Conservation (phyloP, 2,888 invertebrate genomes). For the Cantharis rufa region DNA sequence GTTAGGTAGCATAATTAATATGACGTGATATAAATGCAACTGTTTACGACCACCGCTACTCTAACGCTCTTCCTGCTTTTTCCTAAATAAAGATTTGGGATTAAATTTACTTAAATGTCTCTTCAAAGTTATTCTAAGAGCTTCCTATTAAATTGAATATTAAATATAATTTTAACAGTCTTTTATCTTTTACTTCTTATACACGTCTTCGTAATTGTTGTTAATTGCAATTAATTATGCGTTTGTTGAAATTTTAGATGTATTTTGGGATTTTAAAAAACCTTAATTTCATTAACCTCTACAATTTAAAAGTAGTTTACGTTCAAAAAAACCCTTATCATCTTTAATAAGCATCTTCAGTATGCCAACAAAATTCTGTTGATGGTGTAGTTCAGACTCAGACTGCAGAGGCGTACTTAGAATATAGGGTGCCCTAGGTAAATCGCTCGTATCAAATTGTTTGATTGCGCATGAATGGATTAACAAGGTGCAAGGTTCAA, state of each 20-base stretch:
- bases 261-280: neutral
- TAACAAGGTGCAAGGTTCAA: too few relatives aligned
- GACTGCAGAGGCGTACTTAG: too few relatives aligned
- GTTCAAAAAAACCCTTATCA: too few relatives aligned
- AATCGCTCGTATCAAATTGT: too few relatives aligned
- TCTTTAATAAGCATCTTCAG: too few relatives aligned
- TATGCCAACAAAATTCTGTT: too few relatives aligned
- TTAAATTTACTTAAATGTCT: conserved; percentile 3
- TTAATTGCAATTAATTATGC: neutral
- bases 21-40: conserved; percentile 32
- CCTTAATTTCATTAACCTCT: neutral
- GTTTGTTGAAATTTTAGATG: neutral
- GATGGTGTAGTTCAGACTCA: too few relatives aligned
- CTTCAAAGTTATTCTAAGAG: neutral
- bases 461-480: too few relatives aligned
- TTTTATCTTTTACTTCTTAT: neutral
- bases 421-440: too few relatives aligned
- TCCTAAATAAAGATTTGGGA: conserved; percentile 4
- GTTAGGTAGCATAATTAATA: conserved; percentile 43
- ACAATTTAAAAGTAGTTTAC: neutral
- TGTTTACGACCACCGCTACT: conserved; percentile 21
- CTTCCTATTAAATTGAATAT: neutral
- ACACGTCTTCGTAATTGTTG: neutral
- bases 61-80: neutral
- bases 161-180: neutral